A percentile compares a stretch with the other conserved stretches of the same genome.
phyloP scores from a whole-genome alignment of 1,140 invertebrate genomes.

The Condylostylus longicornis region DNA sequence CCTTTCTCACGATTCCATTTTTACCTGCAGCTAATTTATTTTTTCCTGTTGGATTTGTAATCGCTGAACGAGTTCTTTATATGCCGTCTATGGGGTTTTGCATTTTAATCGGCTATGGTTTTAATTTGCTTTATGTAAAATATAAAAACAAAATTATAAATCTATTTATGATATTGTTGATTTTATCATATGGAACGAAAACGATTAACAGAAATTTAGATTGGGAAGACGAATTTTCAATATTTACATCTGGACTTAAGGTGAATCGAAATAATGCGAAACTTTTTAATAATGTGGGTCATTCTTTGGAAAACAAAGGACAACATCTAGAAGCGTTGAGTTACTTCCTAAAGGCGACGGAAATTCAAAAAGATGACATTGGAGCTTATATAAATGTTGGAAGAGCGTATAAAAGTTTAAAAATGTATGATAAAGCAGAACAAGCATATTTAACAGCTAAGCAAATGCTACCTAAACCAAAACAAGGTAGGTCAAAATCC shows the following conservation, averaged over 20 bases:
- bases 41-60: conserved; percentile 93
- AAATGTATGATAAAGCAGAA: conserved; percentile 82
- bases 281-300: conserved; percentile 92
- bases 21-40: conserved; percentile 93
- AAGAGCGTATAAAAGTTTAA: conserved; percentile 81
- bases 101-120: conserved; percentile 75
- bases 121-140: conserved; percentile 32
- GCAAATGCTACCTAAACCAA: conserved; percentile 73
- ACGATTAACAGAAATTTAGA: conserved; percentile 77
- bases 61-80: conserved; percentile 90
- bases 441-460: conserved; percentile 82
- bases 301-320: conserved; percentile 77
- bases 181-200: conserved; percentile 64
- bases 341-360: conserved; percentile 85
- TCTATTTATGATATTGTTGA: conserved; percentile 44
- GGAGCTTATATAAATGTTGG: conserved; percentile 95
- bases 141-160: conserved; percentile 36
- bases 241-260: conserved; percentile 81
- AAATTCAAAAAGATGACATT: conserved; percentile 88
- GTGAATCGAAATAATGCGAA: conserved; percentile 89
- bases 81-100: conserved; percentile 97
- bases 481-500: no score
- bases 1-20: conserved; percentile 79
- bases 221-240: conserved; percentile 83
- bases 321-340: conserved; percentile 70